These are phyloP conservation scores for Clavelina lepadiformis DNA, from an alignment of 23 tunicate species.

Conservation along the genomic window DNA sequence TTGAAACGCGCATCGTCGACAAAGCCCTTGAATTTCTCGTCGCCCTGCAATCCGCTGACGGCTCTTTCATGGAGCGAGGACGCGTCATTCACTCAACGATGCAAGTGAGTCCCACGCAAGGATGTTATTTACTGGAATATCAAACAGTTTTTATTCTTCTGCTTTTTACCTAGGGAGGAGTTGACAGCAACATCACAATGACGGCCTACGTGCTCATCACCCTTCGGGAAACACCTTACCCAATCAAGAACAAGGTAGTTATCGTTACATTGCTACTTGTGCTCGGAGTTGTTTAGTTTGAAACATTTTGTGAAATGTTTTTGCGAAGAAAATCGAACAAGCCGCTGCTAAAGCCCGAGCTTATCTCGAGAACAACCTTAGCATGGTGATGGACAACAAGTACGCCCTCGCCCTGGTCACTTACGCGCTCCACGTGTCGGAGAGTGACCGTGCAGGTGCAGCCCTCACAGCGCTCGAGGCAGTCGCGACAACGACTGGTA, in stretches of 20 bases:
- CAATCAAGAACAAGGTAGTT: background rate
- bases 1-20: slow-evolving; percentile 7
- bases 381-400: slow-evolving; percentile 10
- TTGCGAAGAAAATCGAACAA: background rate
- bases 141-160: no score
- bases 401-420: slow-evolving; percentile 69
- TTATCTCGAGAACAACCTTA: slow-evolving; percentile 28
- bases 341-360: slow-evolving; percentile 18
- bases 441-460: slow-evolving; percentile 31
- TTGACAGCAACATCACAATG: slow-evolving; percentile 31
- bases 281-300: background rate
- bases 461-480: slow-evolving; percentile 16
- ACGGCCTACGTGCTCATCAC: slow-evolving; percentile 64
- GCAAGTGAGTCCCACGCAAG: slow-evolving; percentile 23
- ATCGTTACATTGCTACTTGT: background rate
- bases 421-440: slow-evolving; percentile 55
- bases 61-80: slow-evolving; percentile 31
- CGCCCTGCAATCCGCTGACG: slow-evolving; percentile 4
- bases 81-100: slow-evolving; percentile 15
- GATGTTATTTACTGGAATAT: background rate
- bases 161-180: slow-evolving; percentile 40
- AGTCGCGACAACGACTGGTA: slow-evolving; percentile 16
- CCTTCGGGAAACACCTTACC: slow-evolving; percentile 5
- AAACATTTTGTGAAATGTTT: background rate
- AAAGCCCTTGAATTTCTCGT: slow-evolving; percentile 23